These are phyloP conservation scores for Myiopsitta monachus DNA, from an alignment of 2,113 vertebrate genomes.

Conservation along the genomic window DNA sequence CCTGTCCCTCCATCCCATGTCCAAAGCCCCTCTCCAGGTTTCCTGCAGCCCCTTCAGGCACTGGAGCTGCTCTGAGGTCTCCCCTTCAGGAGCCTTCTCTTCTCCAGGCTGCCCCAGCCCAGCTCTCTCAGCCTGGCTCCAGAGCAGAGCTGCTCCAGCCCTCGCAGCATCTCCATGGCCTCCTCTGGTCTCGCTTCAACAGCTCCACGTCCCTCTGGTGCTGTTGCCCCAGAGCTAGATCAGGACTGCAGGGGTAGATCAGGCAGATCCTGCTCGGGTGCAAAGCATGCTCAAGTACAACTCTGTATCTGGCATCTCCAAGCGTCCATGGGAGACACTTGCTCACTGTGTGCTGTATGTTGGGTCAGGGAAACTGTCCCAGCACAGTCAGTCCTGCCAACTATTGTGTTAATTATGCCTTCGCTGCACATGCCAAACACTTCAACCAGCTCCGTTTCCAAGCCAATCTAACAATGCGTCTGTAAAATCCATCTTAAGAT, in stretches of 20 bases:
- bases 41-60: too few species aligned
- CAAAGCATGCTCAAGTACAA: neutral
- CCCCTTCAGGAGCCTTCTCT: too few species aligned
- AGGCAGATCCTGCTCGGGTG: neutral
- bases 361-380: neutral
- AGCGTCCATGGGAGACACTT: neutral
- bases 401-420: neutral
- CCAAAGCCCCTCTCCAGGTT: neutral
- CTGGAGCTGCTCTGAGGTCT: too few species aligned
- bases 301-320: neutral
- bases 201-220: neutral
- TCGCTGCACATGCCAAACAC: neutral
- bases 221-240: neutral
- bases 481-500: neutral
- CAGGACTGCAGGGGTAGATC: neutral
- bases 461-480: neutral
- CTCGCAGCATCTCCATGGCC: neutral
- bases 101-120: too few species aligned
- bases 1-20: neutral
- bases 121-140: neutral
- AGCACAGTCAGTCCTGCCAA: neutral
- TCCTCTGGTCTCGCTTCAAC: neutral
- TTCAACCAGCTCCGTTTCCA: neutral
- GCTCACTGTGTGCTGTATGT: neutral
- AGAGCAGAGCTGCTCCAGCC: neutral